Evolutionary conservation across 1,140 invertebrate genomes (phyloP), one percentile per base, ranked within the genome.

Genomic region (Danaus melanippus): DNA sequence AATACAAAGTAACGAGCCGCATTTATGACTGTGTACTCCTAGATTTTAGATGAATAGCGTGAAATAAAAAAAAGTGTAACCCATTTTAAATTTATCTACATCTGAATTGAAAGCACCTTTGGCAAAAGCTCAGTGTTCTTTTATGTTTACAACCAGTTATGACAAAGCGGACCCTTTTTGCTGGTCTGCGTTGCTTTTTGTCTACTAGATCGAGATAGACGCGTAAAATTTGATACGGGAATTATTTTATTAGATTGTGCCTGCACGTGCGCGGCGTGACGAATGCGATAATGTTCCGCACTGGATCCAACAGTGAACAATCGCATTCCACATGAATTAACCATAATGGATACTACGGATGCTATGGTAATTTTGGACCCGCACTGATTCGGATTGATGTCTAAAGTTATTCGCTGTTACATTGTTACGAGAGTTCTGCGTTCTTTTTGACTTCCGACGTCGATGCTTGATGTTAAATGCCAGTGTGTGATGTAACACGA

Each of bases 191-290:
- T 52, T 41, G 62, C 56, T 72, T 76, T 82, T 86, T 86, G 81
- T 86, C 76, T 84, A 70, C 71, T 75, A 78, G 71, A 84, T 84
- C 84, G 69, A 76, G 84, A 84, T 86, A 84, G 74, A 72, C 72
- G 80, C 74, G 71, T 79, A 81, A 76, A 83, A 86, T 86, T 86
- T 74, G 81, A 86, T 84, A 86, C 83, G 81, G 83, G 81, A 86
- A 84, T 86, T 84, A 84, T 84, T 80, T 78, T 84, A 86, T 84
- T 84, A 82, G 80, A 83, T 82, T 79, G 67, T 73, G 71, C 71
- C 72, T 72, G 79, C 83, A 86, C 83, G 83, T 86, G 83, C 79
- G 74, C 75, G 67, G 77, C 79, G 74, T 86, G 79, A 83, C 83
- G 74, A 84, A 84, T 75, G 69, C 75, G 83, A 83, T 84, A 82